phyloP scores from a whole-genome alignment of 2,797 vertebrate species.

The Falco novaeseelandiae region DNA sequence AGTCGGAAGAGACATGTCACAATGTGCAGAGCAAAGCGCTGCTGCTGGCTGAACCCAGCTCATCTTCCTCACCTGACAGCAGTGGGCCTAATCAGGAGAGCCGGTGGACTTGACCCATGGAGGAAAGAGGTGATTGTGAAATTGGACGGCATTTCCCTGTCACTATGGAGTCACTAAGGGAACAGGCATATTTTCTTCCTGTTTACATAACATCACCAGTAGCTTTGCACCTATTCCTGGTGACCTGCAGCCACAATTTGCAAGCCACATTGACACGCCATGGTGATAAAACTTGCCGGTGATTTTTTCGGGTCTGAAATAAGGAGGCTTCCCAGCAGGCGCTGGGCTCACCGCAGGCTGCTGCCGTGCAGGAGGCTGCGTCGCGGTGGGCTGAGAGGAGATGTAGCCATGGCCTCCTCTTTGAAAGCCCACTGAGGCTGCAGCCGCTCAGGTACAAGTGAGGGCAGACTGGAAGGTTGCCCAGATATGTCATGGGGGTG shows the following conservation, averaged over 20 bases:
- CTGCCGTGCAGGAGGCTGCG: neutral
- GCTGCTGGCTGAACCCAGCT: neutral
- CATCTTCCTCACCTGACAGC: neutral
- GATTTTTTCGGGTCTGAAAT: neutral
- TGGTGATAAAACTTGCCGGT: neutral
- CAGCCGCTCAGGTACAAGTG: neutral
- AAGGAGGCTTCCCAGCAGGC: neutral
- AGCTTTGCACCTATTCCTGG: neutral
- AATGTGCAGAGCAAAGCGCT: neutral
- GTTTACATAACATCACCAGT: conserved; percentile 4
- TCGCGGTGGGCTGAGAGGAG: neutral
- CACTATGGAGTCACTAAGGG: conserved; percentile 42
- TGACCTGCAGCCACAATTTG: neutral
- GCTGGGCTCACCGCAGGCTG: rapidly evolving
- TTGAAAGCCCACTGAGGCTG: neutral
- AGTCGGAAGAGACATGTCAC: neutral
- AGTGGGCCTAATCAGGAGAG: neutral
- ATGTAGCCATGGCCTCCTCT: neutral
- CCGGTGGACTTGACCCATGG: rapidly evolving
- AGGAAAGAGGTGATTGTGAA: neutral
- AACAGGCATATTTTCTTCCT: conserved; percentile 36
- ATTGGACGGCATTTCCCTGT: neutral
- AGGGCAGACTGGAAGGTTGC: neutral
- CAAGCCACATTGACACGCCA: neutral
- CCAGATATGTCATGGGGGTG: neutral